Base-by-base conservation (phyloP, 1,140 invertebrate species). In the Augochlora pura region DNA sequence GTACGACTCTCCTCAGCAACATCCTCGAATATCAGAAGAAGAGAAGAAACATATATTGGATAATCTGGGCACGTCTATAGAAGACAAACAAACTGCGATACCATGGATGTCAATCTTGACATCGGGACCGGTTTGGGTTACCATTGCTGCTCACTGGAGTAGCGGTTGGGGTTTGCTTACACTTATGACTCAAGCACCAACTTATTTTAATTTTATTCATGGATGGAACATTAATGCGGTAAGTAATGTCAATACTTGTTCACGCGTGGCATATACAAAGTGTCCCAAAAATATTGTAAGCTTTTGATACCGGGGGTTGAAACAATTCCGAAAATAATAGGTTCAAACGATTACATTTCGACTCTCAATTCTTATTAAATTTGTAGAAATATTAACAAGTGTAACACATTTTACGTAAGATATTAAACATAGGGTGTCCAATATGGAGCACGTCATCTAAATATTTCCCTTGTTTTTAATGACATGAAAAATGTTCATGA, bases 121-220 rank as follows among this genome's bases (percentile, higher is more conserved):
- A 0, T 97, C 97, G 1, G 78, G 93, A 1, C 95, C 97, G 0
- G 94, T 98, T 1, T 98, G 96, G 96, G 95, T 97, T 38, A 95
- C 96, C 68, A 94, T 96, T 63, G 87, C 96, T 1, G 95, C 95
- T 0, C 96, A 98, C 88, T 96, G 96, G 94, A 96, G 97, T 16
- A 95, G 95, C 63, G 95, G 97, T 85, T 99, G 97, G 97, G 96
- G 96, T 3, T 95, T 97, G 52, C 96, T 98, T 78, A 98, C 97
- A 0, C 92, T 98, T 67, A 95, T 98, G 89, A 97, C 96, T 1
- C 95, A 97, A 85, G 94, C 97, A 0, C 98, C 98, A 0, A 96
- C 96, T 0, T 99, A 98, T 89, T 96, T 99, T 88, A 96, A 96
- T 76, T 95, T 96, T 83, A 95, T 98, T 49, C 95, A 98, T 71